Base-by-base conservation (phyloP, 2,797 vertebrate genomes). In the Cercopithecus diana region DNA sequence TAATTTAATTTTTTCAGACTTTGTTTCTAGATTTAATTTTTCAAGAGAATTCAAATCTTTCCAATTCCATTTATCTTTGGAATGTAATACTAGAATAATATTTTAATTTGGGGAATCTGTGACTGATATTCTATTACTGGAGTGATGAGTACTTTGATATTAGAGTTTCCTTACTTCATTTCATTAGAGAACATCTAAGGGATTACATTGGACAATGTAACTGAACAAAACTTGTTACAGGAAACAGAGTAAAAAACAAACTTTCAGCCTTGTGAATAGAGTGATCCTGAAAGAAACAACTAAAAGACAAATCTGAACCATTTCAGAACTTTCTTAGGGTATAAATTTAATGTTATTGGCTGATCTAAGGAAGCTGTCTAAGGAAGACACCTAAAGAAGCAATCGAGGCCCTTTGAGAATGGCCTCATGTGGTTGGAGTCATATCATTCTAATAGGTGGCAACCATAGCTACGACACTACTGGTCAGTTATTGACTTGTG, bases 11-110 rank as follows among this genome's bases (percentile, higher is more conserved):
- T 13, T 77, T 70, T 80, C 48, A 77, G 6, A 57, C 9, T 86
- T 85, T 88, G n/a, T 36, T 92, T 96, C 77, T 84, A 39, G 9
- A 73, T 52, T 82, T 93, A 90, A 81, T 36, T 67, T 84, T 96
- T 85, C n/a, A 52, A 39, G 39, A 84, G 2, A 88, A 64, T 80
- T 88, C 17, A 72, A 81, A 41, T 20, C 6, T 52, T 90, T 75
- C 61, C 76, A 8, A 10, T 70, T 90, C 43, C 33, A 77, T 81
- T 84, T 92, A 28, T 33, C 19, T 93, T 77, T 77, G 33, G 20
- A 12, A 76, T 81, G 39, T 72, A 11, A 73, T 77, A 81, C 89
- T 50, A 76, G 17, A 26, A 91, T 72, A 75, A 33, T 1, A 7
- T 88, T 91, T 89, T 77, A 96, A 72, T 28, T 72, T 61, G 4